Evolutionary conservation across 2,888 invertebrate species (phyloP).

Genomic region (Cephonodes hylas): DNA sequence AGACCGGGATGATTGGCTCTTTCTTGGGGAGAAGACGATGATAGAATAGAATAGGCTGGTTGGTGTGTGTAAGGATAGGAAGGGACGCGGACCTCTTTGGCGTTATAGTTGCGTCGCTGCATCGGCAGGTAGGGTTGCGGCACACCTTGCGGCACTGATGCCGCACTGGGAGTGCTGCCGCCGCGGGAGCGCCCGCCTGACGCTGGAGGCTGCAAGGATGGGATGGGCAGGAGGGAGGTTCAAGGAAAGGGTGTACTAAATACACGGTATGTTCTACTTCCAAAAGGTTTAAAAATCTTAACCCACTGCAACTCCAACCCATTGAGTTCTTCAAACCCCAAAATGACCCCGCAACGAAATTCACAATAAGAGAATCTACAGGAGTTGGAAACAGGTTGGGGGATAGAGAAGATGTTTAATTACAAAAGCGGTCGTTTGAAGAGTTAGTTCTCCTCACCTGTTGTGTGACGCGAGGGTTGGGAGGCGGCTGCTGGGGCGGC

Average conservation of each 20-base stretch:
- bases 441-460: conserved; percentile 58
- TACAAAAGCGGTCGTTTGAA: too few relatives aligned
- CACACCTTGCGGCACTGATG: conserved; percentile 49
- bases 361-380: too few relatives aligned
- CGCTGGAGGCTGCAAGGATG: conserved; percentile 43
- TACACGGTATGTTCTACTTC: too few relatives aligned
- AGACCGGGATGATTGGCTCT: too few relatives aligned
- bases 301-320: too few relatives aligned
- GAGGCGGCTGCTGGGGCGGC: conserved; percentile 50
- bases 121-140: conserved; percentile 44
- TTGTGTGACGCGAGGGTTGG: conserved; percentile 69
- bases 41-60: too few relatives aligned
- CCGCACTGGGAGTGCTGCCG: conserved; percentile 63
- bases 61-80: not conserved
- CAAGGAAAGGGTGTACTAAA: not conserved
- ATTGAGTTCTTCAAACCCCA: too few relatives aligned
- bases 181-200: conserved; percentile 63
- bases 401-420: too few relatives aligned
- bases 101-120: conserved; percentile 47
- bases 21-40: too few relatives aligned
- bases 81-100: conserved; percentile 54
- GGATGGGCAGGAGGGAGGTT: conserved; percentile 5
- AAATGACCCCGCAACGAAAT: too few relatives aligned
- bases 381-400: too few relatives aligned
- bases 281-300: too few relatives aligned